Evolutionary conservation across 2,888 invertebrate species (phyloP), one percentile per base, ranked within the genome.

Genomic region (Pemphredon lugubris): DNA sequence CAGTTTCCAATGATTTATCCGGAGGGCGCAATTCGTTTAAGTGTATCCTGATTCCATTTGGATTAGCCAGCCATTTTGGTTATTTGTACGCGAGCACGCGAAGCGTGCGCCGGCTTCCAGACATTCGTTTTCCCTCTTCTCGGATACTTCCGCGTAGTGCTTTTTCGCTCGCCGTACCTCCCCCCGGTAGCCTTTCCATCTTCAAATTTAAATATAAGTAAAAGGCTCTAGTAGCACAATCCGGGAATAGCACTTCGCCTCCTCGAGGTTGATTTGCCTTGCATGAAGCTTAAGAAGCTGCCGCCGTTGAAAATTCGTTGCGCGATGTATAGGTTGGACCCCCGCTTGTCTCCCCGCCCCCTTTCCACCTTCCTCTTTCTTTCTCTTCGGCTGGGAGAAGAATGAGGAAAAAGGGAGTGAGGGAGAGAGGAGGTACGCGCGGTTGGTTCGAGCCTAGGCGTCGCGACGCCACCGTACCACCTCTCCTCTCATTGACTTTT

Each of bases 151-250:
- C 30, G 18, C 32, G 11, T 3, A 6, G 9, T 16, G 14, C 26
- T 53, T 53, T 60, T 63, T 51, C 66, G 30, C 14, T 44, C 51
- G 7, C 26, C 53, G 50, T 48, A 48, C 60, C 63, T 58, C 57
- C 48, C 48, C 69, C 60, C 75, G 58, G 76, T 81, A 70, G 79
- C 82, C 82, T 83, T 83, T 82, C 83, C 69, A 66, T 81, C 82
- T 82, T 79, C 78, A 75, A 86, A 87, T 88, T 89, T 89, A 86
- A 89, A 90, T 89, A 87, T 87, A 88, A 88, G 86, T 86, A 85
- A 88, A 87, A 86, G 85, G 85, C 66, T 87, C 84, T 80, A 75
- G 76, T 77, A 79, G 83, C 79, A 77, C 85, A 85, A 88, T 86
- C 86, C 84, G 64, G 76, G 84, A 83, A 84, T 83, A 86, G 80